A percentile compares a stretch with the other conserved stretches of the same genome.
Evolutionary conservation across 2,888 invertebrate genomes (phyloP).

Genomic region (Sesamia inferens): DNA sequence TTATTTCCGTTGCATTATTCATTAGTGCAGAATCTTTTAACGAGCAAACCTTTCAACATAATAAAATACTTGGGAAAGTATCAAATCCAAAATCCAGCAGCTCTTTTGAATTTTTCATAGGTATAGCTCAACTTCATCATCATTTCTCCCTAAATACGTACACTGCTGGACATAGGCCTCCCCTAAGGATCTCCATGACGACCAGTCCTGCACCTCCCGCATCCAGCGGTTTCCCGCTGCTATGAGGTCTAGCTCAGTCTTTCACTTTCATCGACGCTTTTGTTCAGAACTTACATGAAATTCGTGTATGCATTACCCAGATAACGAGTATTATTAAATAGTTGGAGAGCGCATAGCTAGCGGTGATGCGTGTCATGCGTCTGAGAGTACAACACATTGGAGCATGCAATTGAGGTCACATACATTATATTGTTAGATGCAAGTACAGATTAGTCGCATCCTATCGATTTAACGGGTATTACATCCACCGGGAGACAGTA

Average conservation of each 20-base stretch:
- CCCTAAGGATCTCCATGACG: too few species aligned
- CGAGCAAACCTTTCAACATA: background rate
- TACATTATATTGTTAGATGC: slow-evolving; percentile 68
- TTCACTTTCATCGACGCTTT: background rate
- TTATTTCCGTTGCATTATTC: slow-evolving; percentile 1
- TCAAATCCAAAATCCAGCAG: background rate
- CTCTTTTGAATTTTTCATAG: background rate
- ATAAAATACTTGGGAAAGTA: background rate
- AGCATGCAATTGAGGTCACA: slow-evolving; percentile 69
- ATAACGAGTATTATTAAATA: slow-evolving; percentile 20
- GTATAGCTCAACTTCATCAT: too few species aligned
- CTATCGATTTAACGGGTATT: slow-evolving; percentile 59
- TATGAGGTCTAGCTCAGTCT: background rate
- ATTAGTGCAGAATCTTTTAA: background rate
- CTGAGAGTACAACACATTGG: slow-evolving; percentile 54
- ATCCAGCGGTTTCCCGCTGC: too few species aligned
- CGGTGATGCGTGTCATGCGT: slow-evolving; percentile 38
- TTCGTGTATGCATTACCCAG: slow-evolving; percentile 11
- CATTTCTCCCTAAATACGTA: too few species aligned
- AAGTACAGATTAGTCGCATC: slow-evolving; percentile 60
- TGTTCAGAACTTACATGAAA: slow-evolving; percentile 9
- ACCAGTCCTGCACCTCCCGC: too few species aligned
- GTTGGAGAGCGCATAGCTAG: slow-evolving; percentile 48
- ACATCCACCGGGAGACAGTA: slow-evolving; percentile 25
- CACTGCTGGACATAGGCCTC: too few species aligned